phyloP scores from a whole-genome alignment of 2,797 vertebrate species.

The Acomys russatus region DNA sequence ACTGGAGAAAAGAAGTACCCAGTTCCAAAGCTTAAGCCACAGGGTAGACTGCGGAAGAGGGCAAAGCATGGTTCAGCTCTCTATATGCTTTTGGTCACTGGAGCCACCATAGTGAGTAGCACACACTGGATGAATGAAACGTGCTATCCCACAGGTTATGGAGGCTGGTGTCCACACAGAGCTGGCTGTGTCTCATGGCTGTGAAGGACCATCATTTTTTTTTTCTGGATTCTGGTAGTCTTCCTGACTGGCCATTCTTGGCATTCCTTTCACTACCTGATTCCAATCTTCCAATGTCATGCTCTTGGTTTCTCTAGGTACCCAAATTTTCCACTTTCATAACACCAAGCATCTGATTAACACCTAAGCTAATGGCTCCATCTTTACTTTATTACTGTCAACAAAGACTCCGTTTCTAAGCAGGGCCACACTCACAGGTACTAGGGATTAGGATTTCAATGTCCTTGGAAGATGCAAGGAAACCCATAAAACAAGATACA shows the following conservation, averaged over 20 bases:
- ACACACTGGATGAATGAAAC: not conserved
- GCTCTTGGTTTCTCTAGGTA: not conserved
- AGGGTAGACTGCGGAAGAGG: not conserved
- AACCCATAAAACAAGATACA: not conserved
- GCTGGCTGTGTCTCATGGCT: not conserved
- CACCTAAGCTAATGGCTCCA: not conserved
- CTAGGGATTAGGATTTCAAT: not conserved
- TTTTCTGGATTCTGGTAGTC: not conserved
- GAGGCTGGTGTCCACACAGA: not conserved
- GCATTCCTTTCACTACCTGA: not conserved
- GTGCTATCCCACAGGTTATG: not conserved
- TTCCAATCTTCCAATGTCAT: not conserved
- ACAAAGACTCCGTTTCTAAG: conserved; percentile 10
- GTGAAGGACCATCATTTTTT: not conserved
- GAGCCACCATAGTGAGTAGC: not conserved
- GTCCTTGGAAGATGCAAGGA: not conserved
- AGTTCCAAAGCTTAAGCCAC: not conserved
- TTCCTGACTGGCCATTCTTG: not conserved
- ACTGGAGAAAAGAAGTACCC: not conserved
- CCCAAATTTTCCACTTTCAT: not conserved
- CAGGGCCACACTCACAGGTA: not conserved
- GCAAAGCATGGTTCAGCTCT: not conserved
- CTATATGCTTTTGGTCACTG: not conserved
- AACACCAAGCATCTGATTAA: not conserved
- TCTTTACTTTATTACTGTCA: not conserved